Evolutionary conservation across 2,888 invertebrate genomes (phyloP).

Genomic region (Drosophila anomelani): DNA sequence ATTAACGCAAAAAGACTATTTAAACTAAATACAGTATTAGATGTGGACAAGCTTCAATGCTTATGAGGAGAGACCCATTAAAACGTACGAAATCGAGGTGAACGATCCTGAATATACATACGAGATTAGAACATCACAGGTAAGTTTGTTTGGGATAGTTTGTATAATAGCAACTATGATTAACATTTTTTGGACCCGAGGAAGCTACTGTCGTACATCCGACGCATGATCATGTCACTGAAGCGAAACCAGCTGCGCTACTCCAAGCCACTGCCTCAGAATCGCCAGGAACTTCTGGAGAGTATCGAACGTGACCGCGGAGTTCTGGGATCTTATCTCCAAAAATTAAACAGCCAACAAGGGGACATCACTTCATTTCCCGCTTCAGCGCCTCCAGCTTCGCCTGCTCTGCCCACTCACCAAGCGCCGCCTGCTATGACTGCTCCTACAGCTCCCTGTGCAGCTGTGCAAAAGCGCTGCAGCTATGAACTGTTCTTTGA

Average conservation of each 20-base stretch:
- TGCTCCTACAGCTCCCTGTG: not conserved
- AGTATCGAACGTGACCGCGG: constrained; percentile 60
- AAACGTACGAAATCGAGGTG: not conserved
- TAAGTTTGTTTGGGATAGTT: not conserved
- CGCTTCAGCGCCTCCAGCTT: not conserved
- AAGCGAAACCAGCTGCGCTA: not conserved
- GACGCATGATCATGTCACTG: not conserved
- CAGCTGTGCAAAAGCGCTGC: constrained; percentile 46
- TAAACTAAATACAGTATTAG: not conserved
- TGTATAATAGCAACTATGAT: not conserved
- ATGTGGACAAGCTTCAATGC: not conserved
- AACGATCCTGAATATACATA: not conserved
- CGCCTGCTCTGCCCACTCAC: not conserved
- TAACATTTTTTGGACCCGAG: not conserved
- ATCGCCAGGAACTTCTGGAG: constrained; percentile 60
- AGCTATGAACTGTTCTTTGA: constrained; percentile 81
- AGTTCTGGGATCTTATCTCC: constrained; percentile 57
- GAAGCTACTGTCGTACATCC: not conserved
- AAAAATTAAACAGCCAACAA: constrained; percentile 28
- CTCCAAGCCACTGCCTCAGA: constrained; percentile 28
- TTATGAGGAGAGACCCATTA: not conserved
- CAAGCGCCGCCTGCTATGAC: not conserved
- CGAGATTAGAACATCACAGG: not conserved
- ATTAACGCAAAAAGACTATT: too few species aligned
- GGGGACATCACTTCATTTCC: not conserved